These are phyloP conservation scores for Urophycis tenuis DNA, from an alignment of 2,797 vertebrate species.

Conservation along the genomic window DNA sequence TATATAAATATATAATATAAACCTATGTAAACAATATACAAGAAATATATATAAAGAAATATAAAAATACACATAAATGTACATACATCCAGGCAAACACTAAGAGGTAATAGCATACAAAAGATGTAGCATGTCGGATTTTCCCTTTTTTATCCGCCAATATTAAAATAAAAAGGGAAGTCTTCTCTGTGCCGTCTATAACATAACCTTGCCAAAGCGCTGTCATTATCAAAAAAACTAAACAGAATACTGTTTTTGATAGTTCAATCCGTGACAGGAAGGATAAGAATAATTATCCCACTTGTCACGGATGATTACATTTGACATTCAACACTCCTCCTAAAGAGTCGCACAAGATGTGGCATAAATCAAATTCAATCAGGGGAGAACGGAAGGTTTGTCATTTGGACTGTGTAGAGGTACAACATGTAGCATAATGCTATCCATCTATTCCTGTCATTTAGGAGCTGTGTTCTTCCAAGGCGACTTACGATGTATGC, in stretches of 20 bases:
- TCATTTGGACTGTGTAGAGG: neutral
- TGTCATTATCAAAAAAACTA: neutral
- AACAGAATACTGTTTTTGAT: neutral
- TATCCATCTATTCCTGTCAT: neutral
- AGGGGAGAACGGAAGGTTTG: neutral
- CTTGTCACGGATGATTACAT: neutral
- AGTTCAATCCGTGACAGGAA: neutral
- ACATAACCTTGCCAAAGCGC: neutral
- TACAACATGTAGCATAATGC: neutral
- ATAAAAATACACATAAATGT: too few relatives aligned
- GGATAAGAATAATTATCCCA: slow-evolving; percentile 1
- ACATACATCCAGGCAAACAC: too few relatives aligned
- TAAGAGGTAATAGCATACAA: too few relatives aligned
- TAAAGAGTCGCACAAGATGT: neutral
- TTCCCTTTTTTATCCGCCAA: too few relatives aligned
- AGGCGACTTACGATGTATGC: neutral
- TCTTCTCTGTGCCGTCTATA: neutral
- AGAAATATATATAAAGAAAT: too few relatives aligned
- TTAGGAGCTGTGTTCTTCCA: neutral
- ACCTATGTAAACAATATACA: too few relatives aligned
- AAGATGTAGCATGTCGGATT: too few relatives aligned
- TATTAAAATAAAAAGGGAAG: neutral
- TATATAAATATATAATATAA: too few relatives aligned
- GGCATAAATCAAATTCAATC: neutral
- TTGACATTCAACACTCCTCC: neutral